Percentiles rank a stretch among this genome's conserved stretches.
Evolutionary conservation across 2,113 vertebrate genomes (phyloP).

Genomic region (Festucalex cinctus): DNA sequence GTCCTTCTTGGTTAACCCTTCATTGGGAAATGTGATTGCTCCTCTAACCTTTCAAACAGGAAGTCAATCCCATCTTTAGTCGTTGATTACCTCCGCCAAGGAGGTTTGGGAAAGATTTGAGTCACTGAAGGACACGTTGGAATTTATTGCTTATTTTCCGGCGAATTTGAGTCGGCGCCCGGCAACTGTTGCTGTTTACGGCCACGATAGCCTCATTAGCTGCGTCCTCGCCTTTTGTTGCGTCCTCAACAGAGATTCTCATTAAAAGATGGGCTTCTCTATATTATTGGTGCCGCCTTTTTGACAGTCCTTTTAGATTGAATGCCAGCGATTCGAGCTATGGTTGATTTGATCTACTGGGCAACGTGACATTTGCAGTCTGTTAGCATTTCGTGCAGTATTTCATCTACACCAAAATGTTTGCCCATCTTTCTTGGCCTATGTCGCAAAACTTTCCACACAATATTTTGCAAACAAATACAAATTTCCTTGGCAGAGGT

Average conservation of each 20-base stretch:
- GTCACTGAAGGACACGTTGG: neutral
- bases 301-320: conserved; percentile 40
- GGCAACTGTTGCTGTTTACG: conserved; percentile 46
- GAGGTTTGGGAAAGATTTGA: neutral
- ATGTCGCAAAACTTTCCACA: too few relatives aligned
- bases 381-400: too few relatives aligned
- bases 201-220: conserved; percentile 76
- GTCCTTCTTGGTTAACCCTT: conserved; percentile 10
- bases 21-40: conserved; percentile 5
- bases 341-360: too few relatives aligned
- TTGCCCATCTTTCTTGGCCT: too few relatives aligned
- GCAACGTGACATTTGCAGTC: too few relatives aligned
- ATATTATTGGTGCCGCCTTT: conserved; percentile 47
- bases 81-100: neutral
- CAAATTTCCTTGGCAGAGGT: too few relatives aligned
- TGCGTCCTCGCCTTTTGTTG: conserved; percentile 71
- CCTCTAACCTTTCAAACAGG: conserved; percentile 14
- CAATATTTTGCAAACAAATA: too few relatives aligned
- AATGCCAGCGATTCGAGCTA: too few relatives aligned
- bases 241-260: conserved; percentile 73
- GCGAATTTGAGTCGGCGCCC: too few relatives aligned
- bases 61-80: neutral
- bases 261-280: conserved; percentile 71
- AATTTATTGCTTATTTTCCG: too few relatives aligned
- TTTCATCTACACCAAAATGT: too few relatives aligned